Evolutionary conservation across 2,113 vertebrate genomes (phyloP).

Genomic region (Alligator sinensis): DNA sequence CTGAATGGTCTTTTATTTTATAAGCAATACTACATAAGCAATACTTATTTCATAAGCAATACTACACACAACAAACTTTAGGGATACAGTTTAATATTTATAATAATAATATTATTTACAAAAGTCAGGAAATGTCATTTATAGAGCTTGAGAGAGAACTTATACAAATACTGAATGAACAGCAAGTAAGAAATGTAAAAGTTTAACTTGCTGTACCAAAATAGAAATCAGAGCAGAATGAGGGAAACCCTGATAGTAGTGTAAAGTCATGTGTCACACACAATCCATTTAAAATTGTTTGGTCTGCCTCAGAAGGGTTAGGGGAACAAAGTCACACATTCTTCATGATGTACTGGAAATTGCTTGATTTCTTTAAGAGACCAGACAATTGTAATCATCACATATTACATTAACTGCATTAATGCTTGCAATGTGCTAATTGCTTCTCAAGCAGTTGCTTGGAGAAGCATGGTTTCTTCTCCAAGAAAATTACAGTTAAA

Average conservation of each 20-base stretch:
- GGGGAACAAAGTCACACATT: neutral
- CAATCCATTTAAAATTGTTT: neutral
- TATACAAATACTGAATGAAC: neutral
- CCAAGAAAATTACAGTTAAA: neutral
- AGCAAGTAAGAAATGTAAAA: neutral
- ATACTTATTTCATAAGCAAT: no score
- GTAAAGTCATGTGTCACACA: neutral
- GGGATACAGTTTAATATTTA: no score
- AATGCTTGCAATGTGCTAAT: neutral
- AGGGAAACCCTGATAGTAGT: neutral
- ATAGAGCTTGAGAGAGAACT: neutral
- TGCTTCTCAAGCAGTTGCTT: neutral
- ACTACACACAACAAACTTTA: no score
- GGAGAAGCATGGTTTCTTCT: neutral
- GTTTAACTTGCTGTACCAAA: neutral
- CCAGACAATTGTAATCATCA: neutral
- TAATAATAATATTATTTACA: no score
- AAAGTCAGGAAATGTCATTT: no score
- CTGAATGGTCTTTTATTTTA: no score
- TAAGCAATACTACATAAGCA: no score
- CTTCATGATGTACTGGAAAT: neutral
- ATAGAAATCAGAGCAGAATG: neutral
- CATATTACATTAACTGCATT: neutral
- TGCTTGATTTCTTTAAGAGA: constrained; percentile 23
- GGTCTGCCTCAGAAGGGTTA: constrained; percentile 29